Base-by-base conservation (phyloP, 1,140 invertebrate genomes). In the Bombyx mori region DNA sequence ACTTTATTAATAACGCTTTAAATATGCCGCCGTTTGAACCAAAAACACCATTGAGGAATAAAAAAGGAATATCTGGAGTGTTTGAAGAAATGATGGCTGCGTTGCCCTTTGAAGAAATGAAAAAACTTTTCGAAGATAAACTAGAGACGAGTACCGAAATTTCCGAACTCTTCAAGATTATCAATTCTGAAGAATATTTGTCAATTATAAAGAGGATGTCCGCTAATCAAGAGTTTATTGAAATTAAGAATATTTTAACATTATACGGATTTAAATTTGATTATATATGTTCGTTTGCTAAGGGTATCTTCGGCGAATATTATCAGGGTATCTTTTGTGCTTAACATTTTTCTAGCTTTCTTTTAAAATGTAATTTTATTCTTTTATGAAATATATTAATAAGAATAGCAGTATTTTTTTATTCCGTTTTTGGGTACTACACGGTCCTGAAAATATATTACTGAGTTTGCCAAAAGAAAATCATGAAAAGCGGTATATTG, bases 31-130 rank as follows among this genome's bases (percentile, higher is more conserved):
- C 62, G 49, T 72, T 66, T 44, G 52, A 62, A 50, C 57, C 62
- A n/a, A 48, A 44, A 26, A 35, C 50, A 22, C 7, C 18, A 10
- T 51, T 45, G 12, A 57, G 56, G 44, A 51, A 44, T 18, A 44
- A 53, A 45, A 45, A 52, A 45, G 67, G 69, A 26, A 62, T 75
- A 4, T 60, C 63, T 12, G 65, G 60, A 35, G 58, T 75, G 50
- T 60, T 75, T 3, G 59, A 65, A 56, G 73, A 61, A 7, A 51
- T 71, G 9, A 56, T 68, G 8, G 56, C 43, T 8, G 52, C 60
- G 10, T 18, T 75, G 46, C 73, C 73, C 8, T 9, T 73, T 46
- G 61, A 73, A 35, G 68, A 75, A 10, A 69, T 70, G 61, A 67
- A 65, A 50, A 54, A 68, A 18, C 46, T 69, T 22, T 71, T 75